Percentiles rank a stretch among this genome's conserved stretches.
Evolutionary conservation across 2,888 invertebrate genomes (phyloP).

Genomic region (Agrilus cyanescens): DNA sequence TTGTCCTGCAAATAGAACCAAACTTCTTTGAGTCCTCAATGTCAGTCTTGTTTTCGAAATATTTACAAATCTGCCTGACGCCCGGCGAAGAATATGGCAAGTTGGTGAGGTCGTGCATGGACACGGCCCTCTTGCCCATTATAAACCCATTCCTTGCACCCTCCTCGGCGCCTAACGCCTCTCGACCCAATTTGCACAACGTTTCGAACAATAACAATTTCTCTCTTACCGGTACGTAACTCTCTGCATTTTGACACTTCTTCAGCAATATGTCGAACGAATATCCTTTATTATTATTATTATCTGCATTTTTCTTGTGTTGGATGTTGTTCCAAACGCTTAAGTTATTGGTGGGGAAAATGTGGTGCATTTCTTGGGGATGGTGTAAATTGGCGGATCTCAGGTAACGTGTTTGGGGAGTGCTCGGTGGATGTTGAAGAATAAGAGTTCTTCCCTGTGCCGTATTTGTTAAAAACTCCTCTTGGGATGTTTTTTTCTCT

Average conservation of each 20-base stretch:
- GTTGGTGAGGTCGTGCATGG: constrained; percentile 50
- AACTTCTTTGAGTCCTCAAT: constrained; percentile 8
- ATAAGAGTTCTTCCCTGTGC: no score
- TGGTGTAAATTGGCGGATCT: no score
- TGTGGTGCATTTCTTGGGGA: not conserved
- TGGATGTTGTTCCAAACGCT: not conserved
- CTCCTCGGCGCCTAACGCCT: constrained; percentile 53
- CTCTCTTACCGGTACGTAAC: constrained; percentile 59
- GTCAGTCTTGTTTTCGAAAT: constrained; percentile 47
- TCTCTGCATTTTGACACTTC: constrained; percentile 45
- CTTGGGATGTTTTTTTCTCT: no score
- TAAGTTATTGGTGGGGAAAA: constrained; percentile 3
- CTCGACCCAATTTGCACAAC: constrained; percentile 47
- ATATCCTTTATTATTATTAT: constrained; percentile 5
- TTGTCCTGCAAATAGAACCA: constrained; percentile 8
- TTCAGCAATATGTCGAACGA: constrained; percentile 39
- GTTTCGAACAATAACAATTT: constrained; percentile 60
- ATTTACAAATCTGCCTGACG: constrained; percentile 57
- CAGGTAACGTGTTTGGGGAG: no score
- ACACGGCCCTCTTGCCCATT: constrained; percentile 48
- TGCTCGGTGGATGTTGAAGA: no score
- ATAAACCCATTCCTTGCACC: constrained; percentile 35
- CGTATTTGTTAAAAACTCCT: no score
- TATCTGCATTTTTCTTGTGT: constrained; percentile 4
- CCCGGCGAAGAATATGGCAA: constrained; percentile 34